Evolutionary conservation across 92 coral and sea anemone species (phyloP), one percentile per base, ranked within the genome.

Genomic region (Zoanthus gigantus): DNA sequence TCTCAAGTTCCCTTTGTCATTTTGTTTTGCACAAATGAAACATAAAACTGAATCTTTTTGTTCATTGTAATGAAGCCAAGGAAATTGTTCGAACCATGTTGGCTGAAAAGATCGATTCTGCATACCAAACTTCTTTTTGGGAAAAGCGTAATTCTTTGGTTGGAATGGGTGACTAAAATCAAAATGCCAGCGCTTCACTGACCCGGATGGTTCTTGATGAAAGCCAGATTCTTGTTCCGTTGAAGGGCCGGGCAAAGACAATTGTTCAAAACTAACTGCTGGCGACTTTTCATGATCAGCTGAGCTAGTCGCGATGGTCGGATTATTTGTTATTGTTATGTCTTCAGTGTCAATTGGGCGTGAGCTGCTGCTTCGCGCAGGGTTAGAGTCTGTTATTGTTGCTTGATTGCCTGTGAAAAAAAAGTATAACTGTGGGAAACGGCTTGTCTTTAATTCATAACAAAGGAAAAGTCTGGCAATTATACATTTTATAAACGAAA

Each of bases 21-120:
- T 66, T 87, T 87, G 90, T 44, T 87, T 87, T 63, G 77, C 76
- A 71, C 90, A 78, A 74, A 82, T 87, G 77, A 78, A 87, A 32
- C 90, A 87, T 69, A 78, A 68, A 67, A 87, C 90, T 18, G 90
- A 87, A 63, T 87, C 86, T 7, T 45, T 78, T 29, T 52, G 66
- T 87, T 87, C 90, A 87, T 78, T 82, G 61, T 86, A 86, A 76
- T 86, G 89, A 77, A 86, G 74, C 89, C 89, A 85, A 63, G 71
- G 78, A 63, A 72, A 74, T 54, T 84, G 79, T 42, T 84, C 88
- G 72, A 84, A 84, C 88, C 88, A 84, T 73, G 88, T 54, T 84
- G 88, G 81, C 88, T 56, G 82, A 42, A 31, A 84, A 73, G 88
- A 84, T 54, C 71, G 73, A 72, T 84, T 84, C 73, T 84, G 81